Evolutionary conservation across 2,797 vertebrate genomes (phyloP), one percentile per base, ranked within the genome.

Genomic region (Antrozous pallidus): DNA sequence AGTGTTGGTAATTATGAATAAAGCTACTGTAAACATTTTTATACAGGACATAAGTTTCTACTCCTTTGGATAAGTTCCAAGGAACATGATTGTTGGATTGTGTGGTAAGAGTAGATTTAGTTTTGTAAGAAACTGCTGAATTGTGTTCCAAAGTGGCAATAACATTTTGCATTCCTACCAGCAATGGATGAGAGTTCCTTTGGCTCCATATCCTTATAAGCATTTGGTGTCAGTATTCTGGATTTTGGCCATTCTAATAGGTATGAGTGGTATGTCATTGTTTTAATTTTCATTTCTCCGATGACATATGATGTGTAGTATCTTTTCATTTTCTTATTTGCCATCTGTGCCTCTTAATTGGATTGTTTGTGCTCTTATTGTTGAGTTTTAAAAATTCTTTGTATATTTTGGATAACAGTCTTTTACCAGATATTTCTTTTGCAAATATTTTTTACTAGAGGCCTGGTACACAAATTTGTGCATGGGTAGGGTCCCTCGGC

Each of bases 301-400:
- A 18, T 47, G 20, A 36, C 42, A 47, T 45, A 24, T 4, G 38
- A 70, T 85, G 33, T 22, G 36, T 38, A 40, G 13, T 33, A 85
- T 84, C 26, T 84, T 67, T 83, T 69, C 24, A 38, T 84, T 38
- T 51, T 7, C 24, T 51, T 83, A 51, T 69, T 69, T 69, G 81
- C 24, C 45, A 31, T 70, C 63, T 70, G 81, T 51, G 24, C 33
- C 31, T 54, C 65, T 84, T 84, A 31, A 38, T 38, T 84, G 65
- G 61, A 22, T 51, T 18, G 49, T 51, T 49, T 67, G 42, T 78
- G 9, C 65, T 65, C 10, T 45, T 61, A 40, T 47, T 56, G 18
- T 91, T 92, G 38, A 85, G 49, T 84, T 91, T 75, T 85, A 47
- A 77, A 26, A 56, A 40, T 85, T 91, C 33, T 75, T 67, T 77